A percentile compares a stretch with the other conserved stretches of the same genome.
Conservation (phyloP, 2,888 invertebrate species). For the Orthonevra nobilis region DNA sequence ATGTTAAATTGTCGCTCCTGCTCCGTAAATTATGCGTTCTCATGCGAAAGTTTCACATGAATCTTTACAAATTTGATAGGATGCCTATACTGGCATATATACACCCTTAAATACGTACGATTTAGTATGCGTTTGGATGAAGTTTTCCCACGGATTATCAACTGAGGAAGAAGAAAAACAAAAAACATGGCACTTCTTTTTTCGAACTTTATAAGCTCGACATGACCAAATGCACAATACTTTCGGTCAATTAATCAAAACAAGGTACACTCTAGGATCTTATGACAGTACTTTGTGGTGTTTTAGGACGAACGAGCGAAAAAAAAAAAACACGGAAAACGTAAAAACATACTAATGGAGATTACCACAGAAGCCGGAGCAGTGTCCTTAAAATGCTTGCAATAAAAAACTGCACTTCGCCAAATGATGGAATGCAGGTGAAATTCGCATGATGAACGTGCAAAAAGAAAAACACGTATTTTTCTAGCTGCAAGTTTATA, state of each 20-base stretch:
- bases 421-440: slow-evolving; percentile 60
- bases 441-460: slow-evolving; percentile 25
- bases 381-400: slow-evolving; percentile 41
- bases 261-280: slow-evolving; percentile 20
- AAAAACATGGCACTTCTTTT: too few relatives aligned
- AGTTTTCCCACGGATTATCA: slow-evolving; percentile 31
- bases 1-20: slow-evolving; percentile 6
- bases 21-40: slow-evolving; percentile 29
- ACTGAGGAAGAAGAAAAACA: too few relatives aligned
- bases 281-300: slow-evolving; percentile 44
- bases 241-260: slow-evolving; percentile 57
- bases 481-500: slow-evolving; percentile 9
- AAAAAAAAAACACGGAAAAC: slow-evolving; percentile 25
- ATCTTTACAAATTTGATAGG: slow-evolving; percentile 52
- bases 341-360: slow-evolving; percentile 61
- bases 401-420: slow-evolving; percentile 64
- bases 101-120: too few relatives aligned
- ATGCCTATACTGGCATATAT: too few relatives aligned
- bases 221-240: slow-evolving; percentile 11
- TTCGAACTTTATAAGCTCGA: slow-evolving; percentile 31
- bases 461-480: slow-evolving; percentile 2
- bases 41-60: slow-evolving; percentile 24
- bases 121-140: slow-evolving; percentile 41
- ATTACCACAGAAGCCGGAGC: slow-evolving; percentile 33
- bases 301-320: neutral